Percentiles rank a stretch among this genome's conserved stretches.
Evolutionary conservation across 2,888 invertebrate genomes (phyloP).

Genomic region (Eupithecia exiguata): DNA sequence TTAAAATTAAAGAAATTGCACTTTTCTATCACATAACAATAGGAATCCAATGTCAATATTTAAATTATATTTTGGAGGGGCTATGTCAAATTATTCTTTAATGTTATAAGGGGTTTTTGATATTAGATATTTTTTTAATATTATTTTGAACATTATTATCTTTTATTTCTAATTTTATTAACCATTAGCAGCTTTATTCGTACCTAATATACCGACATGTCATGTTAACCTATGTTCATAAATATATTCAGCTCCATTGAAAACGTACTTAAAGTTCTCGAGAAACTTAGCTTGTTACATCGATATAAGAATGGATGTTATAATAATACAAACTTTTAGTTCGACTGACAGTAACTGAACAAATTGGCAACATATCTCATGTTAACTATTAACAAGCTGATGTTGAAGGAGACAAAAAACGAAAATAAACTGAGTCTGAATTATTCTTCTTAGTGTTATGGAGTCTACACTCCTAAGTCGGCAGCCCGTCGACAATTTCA

Average conservation of each 20-base stretch:
- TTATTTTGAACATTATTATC: no score
- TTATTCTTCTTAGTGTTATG: neutral
- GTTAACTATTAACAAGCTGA: slow-evolving; percentile 3
- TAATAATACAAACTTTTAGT: neutral
- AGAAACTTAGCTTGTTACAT: slow-evolving; percentile 11
- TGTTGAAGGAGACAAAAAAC: neutral
- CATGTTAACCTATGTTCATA: neutral
- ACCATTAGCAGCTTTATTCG: neutral
- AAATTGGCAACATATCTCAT: neutral
- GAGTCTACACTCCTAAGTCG: neutral
- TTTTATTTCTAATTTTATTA: no score
- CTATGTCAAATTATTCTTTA: no score
- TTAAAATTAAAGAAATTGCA: no score
- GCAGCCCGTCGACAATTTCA: no score
- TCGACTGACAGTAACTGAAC: neutral
- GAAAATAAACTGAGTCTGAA: neutral
- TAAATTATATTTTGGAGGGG: no score
- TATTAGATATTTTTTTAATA: no score
- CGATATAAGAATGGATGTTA: slow-evolving; percentile 1
- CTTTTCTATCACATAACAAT: no score
- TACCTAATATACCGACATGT: neutral
- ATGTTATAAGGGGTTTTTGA: no score
- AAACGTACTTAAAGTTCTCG: neutral
- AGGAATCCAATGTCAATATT: no score
- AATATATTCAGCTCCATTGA: slow-evolving; percentile 2